Evolutionary conservation across 1,140 invertebrate genomes (phyloP).

Genomic region (Calosoma granatense): DNA sequence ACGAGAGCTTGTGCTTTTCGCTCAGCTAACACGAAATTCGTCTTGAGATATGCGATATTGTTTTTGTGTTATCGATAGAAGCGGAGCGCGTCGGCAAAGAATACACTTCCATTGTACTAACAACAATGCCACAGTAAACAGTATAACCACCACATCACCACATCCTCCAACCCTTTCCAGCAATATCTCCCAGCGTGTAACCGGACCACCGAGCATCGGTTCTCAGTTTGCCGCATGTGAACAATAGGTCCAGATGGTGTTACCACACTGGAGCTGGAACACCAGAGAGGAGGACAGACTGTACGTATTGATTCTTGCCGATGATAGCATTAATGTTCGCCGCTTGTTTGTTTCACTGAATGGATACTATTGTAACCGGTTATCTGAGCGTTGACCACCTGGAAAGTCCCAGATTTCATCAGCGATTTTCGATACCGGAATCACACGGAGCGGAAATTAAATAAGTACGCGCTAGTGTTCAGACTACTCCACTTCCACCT

Average conservation of each 20-base stretch:
- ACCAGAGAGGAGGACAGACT: too few relatives aligned
- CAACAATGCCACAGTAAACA: background rate
- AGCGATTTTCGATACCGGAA: conserved; percentile 1
- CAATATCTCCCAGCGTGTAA: too few relatives aligned
- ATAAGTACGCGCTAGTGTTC: too few relatives aligned
- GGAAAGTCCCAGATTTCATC: conserved; percentile 5
- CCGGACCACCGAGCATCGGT: too few relatives aligned
- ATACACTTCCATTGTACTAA: background rate
- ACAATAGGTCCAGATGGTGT: background rate
- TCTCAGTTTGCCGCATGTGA: too few relatives aligned
- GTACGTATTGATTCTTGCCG: background rate
- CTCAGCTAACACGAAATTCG: too few relatives aligned
- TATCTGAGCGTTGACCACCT: conserved; percentile 3
- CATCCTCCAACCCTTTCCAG: too few relatives aligned
- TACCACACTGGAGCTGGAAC: too few relatives aligned
- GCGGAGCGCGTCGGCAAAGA: background rate
- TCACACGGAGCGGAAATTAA: background rate
- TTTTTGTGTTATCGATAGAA: background rate
- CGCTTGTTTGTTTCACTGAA: conserved; percentile 4
- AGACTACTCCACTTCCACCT: too few relatives aligned
- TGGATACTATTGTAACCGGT: background rate
- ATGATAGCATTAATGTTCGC: conserved; percentile 2
- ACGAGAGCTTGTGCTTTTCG: too few relatives aligned
- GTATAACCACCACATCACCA: background rate
- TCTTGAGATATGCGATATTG: background rate